Conservation (phyloP, 2,888 invertebrate genomes). For the Drosophila leonis region DNA sequence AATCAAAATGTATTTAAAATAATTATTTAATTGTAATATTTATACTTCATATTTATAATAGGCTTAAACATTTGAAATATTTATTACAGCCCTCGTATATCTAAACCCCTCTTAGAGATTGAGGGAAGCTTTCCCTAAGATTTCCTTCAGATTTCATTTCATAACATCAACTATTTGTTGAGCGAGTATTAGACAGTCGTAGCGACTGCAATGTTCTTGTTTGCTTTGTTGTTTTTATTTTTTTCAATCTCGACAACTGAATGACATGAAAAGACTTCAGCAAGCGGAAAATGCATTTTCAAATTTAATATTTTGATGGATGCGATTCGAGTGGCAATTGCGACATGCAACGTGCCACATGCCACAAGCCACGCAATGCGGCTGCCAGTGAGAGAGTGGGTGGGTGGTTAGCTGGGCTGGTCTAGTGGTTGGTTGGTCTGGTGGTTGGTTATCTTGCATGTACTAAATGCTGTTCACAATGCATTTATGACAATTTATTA, state of each 20-base stretch:
- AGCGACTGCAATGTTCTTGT: background rate
- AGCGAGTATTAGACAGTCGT: background rate
- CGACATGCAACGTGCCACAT: constrained; percentile 9
- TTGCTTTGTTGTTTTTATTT: background rate
- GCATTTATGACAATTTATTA: constrained; percentile 64
- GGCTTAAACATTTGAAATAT: no score
- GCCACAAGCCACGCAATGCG: constrained; percentile 21
- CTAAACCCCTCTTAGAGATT: no score
- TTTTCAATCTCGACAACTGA: constrained; percentile 44
- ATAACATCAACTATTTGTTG: background rate
- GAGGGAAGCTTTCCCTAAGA: no score
- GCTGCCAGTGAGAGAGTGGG: constrained; percentile 10
- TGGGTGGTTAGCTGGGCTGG: constrained; percentile 4
- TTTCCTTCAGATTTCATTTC: background rate
- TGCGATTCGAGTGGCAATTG: constrained; percentile 33
- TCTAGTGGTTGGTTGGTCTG: background rate
- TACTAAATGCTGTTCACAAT: constrained; percentile 10
- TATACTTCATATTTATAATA: no score
- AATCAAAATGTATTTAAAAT: no score
- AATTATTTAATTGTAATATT: no score
- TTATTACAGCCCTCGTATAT: no score
- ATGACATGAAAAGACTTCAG: constrained; percentile 63
- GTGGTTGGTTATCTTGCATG: background rate
- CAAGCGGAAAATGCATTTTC: constrained; percentile 46
- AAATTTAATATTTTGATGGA: constrained; percentile 26